phyloP scores from a whole-genome alignment of 2,113 vertebrate species.

The Pavo muticus region DNA sequence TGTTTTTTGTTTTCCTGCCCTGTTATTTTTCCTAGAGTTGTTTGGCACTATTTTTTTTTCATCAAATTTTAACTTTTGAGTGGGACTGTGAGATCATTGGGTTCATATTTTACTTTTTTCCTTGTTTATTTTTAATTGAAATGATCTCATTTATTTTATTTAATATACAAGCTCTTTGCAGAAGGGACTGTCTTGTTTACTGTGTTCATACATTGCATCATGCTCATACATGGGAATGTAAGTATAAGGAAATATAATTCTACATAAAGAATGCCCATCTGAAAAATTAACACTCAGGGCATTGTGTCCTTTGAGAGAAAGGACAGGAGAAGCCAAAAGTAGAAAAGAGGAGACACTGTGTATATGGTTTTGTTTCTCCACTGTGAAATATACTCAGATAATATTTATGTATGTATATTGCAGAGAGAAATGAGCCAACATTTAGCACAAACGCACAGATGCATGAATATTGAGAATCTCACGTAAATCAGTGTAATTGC shows the following conservation, averaged over 20 bases:
- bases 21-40: background rate
- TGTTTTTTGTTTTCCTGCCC: background rate
- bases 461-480: background rate
- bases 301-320: background rate
- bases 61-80: background rate
- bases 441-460: background rate
- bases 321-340: background rate
- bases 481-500: background rate
- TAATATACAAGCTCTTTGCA: background rate
- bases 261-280: background rate
- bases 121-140: background rate
- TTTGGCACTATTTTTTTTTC: background rate
- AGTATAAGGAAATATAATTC: background rate
- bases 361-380: background rate
- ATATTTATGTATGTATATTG: background rate
- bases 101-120: background rate
- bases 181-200: background rate
- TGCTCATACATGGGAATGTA: background rate
- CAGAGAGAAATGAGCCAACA: background rate
- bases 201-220: background rate
- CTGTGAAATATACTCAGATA: background rate
- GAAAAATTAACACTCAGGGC: background rate
- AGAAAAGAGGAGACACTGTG: background rate
- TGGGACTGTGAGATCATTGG: background rate
- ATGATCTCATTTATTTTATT: background rate